Percentiles rank a stretch among this genome's conserved stretches.
Evolutionary conservation across 1,140 invertebrate genomes (phyloP).

Genomic region (Drosophila obscura): DNA sequence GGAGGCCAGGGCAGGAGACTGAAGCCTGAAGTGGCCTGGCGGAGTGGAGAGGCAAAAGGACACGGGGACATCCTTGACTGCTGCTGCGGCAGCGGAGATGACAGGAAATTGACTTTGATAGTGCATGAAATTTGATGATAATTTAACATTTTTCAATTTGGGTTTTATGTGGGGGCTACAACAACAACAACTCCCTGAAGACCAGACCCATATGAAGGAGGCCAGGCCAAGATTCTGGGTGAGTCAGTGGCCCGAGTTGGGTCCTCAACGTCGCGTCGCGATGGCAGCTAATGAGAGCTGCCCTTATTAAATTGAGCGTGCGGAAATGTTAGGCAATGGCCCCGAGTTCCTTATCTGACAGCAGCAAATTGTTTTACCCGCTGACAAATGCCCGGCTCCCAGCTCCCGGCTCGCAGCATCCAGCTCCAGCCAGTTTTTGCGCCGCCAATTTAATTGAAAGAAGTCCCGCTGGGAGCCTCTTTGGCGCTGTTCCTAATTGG

Average conservation of each 20-base stretch:
- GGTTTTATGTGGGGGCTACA: conserved; percentile 13
- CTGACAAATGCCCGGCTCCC: conserved; percentile 39
- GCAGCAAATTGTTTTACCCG: conserved; percentile 48
- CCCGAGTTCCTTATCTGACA: conserved; percentile 42
- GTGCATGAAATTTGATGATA: conserved; percentile 82
- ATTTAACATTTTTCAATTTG: conserved; percentile 69
- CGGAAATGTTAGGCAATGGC: conserved; percentile 53
- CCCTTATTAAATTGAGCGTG: conserved; percentile 48
- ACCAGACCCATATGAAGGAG: conserved; percentile 11
- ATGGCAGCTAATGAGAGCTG: conserved; percentile 42
- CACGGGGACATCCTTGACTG: conserved; percentile 28
- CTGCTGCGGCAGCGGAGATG: conserved; percentile 4
- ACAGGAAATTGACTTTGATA: conserved; percentile 80
- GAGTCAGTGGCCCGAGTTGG: background rate
- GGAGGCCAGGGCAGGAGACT: conserved; percentile 21
- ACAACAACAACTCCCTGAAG: background rate
- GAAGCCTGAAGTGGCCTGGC: background rate
- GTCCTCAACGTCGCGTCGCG: conserved; percentile 2
- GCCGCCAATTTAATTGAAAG: conserved; percentile 50
- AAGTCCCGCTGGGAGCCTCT: conserved; percentile 39
- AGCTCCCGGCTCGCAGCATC: background rate
- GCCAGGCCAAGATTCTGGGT: too few relatives aligned
- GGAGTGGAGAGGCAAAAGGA: background rate
- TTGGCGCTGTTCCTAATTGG: conserved; percentile 74
- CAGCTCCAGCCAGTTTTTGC: conserved; percentile 29